Percentiles rank a stretch among this genome's conserved stretches.
Conservation (phyloP, 2,113 vertebrate species). For the Seriola quinqueradiata region DNA sequence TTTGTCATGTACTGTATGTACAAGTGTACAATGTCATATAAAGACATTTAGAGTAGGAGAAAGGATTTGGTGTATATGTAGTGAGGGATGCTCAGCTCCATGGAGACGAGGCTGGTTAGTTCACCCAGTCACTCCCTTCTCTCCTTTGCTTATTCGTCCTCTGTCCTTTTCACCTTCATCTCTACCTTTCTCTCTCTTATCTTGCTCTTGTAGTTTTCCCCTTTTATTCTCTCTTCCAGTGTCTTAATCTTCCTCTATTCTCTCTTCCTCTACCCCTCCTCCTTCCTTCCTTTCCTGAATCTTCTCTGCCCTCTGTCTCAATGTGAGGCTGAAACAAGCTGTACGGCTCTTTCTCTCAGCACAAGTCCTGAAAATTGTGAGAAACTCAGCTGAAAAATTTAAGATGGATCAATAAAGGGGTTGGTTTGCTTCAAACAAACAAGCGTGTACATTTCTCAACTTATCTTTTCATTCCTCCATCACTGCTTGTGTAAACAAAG, state of each 20-base stretch:
- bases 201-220: background rate
- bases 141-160: background rate
- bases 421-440: background rate
- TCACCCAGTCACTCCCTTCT: background rate
- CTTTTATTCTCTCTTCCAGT: background rate
- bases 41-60: background rate
- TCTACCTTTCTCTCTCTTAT: background rate
- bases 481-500: background rate
- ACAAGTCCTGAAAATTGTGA: background rate
- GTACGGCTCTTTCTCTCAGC: background rate
- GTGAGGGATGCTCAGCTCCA: conserved; percentile 14
- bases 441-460: background rate
- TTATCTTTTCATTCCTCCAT: background rate
- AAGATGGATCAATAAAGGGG: background rate
- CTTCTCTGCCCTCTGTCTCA: background rate
- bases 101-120: conserved; percentile 23
- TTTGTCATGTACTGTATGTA: background rate
- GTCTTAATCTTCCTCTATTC: conserved; percentile 9
- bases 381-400: background rate
- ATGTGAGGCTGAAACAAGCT: background rate
- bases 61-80: background rate
- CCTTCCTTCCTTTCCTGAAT: background rate
- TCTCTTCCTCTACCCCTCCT: background rate
- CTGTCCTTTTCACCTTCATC: background rate
- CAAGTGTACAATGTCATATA: background rate